A percentile compares a stretch with the other conserved stretches of the same genome.
phyloP scores from a whole-genome alignment of 2,888 invertebrate genomes.

The Phengaris alcon region DNA sequence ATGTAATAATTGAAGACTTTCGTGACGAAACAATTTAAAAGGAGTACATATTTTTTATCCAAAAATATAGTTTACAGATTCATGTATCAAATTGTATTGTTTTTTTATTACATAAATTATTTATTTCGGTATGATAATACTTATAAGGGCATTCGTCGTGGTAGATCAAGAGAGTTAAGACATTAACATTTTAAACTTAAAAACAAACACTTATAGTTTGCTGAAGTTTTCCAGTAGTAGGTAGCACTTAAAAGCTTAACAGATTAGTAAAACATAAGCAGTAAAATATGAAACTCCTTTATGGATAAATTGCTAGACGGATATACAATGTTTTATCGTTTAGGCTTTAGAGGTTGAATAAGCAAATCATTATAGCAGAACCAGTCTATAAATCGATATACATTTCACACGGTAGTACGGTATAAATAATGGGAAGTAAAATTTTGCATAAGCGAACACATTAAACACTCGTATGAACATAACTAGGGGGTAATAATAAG shows the following conservation, averaged over 20 bases:
- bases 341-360: not conserved
- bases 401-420: constrained; percentile 15
- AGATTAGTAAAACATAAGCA: not conserved
- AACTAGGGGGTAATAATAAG: constrained; percentile 39
- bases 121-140: too few relatives aligned
- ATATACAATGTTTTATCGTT: not conserved
- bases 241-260: not conserved
- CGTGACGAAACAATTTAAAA: not conserved
- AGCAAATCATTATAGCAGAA: not conserved
- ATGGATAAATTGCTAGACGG: not conserved
- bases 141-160: too few relatives aligned
- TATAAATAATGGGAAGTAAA: constrained; percentile 50
- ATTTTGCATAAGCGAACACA: constrained; percentile 49
- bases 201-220: not conserved
- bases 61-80: too few relatives aligned
- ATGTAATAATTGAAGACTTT: constrained; percentile 19
- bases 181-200: not conserved
- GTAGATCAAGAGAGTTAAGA: too few relatives aligned
- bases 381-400: constrained; percentile 11
- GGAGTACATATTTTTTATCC: too few relatives aligned
- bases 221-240: not conserved
- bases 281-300: not conserved
- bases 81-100: not conserved
- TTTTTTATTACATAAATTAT: not conserved
- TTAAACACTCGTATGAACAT: constrained; percentile 45